Base-by-base conservation (phyloP, 2,113 vertebrate genomes). In the Halichoeres trimaculatus region DNA sequence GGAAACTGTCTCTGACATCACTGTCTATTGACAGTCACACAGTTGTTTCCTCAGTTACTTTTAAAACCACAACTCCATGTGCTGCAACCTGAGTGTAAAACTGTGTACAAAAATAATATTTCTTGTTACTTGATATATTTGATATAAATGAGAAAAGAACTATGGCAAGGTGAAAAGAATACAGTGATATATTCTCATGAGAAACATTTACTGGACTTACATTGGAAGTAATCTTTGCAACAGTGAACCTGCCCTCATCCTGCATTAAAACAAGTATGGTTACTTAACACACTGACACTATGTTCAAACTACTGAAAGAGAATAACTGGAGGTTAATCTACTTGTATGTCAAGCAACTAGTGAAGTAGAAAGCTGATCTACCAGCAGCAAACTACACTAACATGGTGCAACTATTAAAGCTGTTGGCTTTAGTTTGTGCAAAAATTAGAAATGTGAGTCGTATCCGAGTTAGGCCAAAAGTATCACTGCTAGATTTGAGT, bases 261-360 rank as follows among this genome's bases (percentile, higher is more conserved):
- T 89, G 83, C 61, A 88, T 80, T 69, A 54, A 81, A 65, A 88
- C 72, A 89, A 84, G 74, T 50, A 54, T 38, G 13, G 58, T 81
- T 86, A 87, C 76, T 76, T 26, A 61, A 76, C 56, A 81, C 20
- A 65, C 48, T 41, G 52, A 75, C 38, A 79, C 23, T 58, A 54
- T 26, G 0, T 16, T 48, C 30, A 13, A 64, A 38, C 20, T 34
- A 52, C 58, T 56, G 17, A 68, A 58, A 59, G 5, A n/a, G 19
- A 57, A 47, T 48, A 45, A 65, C 51, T 64, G 52, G 20, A 55
- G 17, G 67, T 56, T 56, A 68, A 47, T 78, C 60, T 58, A 75
- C 22, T 53, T 11, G 53, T 40, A 47, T 17, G 22, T 23, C 8
- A 75, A 78, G 66, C 70, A 71, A 66, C 70, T 81, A 76, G 20